A percentile compares a stretch with the other conserved stretches of the same genome.
phyloP scores from a whole-genome alignment of 1,140 invertebrate genomes.

The Drosophila lacteicornis region DNA sequence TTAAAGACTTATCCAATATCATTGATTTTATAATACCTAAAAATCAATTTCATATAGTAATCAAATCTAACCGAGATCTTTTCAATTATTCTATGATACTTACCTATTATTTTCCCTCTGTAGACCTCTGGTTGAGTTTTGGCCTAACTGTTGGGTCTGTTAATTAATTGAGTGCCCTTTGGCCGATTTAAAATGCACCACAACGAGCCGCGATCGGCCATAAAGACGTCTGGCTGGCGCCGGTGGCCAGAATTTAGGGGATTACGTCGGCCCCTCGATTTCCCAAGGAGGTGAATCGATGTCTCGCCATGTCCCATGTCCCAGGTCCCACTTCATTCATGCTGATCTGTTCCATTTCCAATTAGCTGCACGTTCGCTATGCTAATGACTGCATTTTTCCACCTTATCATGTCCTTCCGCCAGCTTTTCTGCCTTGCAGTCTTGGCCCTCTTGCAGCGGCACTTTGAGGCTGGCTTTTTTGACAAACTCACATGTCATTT shows the following conservation, averaged over 20 bases:
- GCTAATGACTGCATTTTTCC: constrained; percentile 71
- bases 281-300: constrained; percentile 6
- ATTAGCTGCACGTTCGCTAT: constrained; percentile 81
- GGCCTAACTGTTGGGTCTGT: constrained; percentile 64
- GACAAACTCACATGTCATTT: constrained; percentile 83
- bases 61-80: not conserved
- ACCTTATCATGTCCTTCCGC: constrained; percentile 79
- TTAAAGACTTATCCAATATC: too few species aligned
- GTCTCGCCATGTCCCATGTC: not conserved
- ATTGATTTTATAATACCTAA: too few species aligned
- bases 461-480: constrained; percentile 56
- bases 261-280: constrained; percentile 29
- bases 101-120: constrained; percentile 6
- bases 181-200: constrained; percentile 72
- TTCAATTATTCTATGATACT: not conserved
- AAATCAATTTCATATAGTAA: too few species aligned
- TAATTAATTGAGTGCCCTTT: constrained; percentile 75
- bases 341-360: constrained; percentile 71
- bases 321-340: constrained; percentile 38
- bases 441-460: constrained; percentile 37
- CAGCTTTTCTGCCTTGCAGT: constrained; percentile 50
- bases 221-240: constrained; percentile 82
- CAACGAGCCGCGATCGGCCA: constrained; percentile 50
- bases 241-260: constrained; percentile 72
- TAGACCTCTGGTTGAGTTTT: not conserved